Evolutionary conservation across 2,888 invertebrate species (phyloP).

Genomic region (Eupeodes latifasciatus): DNA sequence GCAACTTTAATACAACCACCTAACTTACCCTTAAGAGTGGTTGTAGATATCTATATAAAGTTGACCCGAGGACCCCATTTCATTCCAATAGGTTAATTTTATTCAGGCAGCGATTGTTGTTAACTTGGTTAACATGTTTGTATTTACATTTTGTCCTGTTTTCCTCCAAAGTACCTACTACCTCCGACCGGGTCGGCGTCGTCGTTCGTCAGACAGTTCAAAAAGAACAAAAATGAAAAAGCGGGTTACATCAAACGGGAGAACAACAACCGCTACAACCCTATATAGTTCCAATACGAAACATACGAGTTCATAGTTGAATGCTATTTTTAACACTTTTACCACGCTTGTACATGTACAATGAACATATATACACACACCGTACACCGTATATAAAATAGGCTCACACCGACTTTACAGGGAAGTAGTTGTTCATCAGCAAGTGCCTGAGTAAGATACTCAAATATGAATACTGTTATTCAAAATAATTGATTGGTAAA

Average conservation of each 20-base stretch:
- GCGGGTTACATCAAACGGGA: conserved; percentile 32
- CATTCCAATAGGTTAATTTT: conserved; percentile 67
- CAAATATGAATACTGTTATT: no score
- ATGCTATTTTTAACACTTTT: conserved; percentile 62
- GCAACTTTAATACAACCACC: conserved; percentile 36
- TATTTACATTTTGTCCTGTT: conserved; percentile 51
- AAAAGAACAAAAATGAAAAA: conserved; percentile 51
- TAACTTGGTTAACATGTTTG: conserved; percentile 61
- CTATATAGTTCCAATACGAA: conserved; percentile 27
- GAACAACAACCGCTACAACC: conserved; percentile 43
- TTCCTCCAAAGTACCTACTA: not conserved
- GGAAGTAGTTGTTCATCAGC: not conserved
- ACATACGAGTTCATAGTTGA: conserved; percentile 55
- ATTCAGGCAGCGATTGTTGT: conserved; percentile 66
- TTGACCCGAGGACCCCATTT: conserved; percentile 35
- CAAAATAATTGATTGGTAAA: no score
- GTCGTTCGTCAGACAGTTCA: not conserved
- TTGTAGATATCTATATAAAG: not conserved
- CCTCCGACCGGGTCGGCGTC: not conserved
- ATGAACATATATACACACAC: not conserved
- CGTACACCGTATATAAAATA: not conserved
- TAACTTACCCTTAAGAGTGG: not conserved
- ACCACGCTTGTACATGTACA: conserved; percentile 1
- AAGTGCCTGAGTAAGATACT: not conserved
- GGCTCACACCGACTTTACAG: not conserved